Percentiles rank a stretch among this genome's conserved stretches.
phyloP scores from a whole-genome alignment of 2,888 invertebrate species.

The Scaptomyza caliginosa region DNA sequence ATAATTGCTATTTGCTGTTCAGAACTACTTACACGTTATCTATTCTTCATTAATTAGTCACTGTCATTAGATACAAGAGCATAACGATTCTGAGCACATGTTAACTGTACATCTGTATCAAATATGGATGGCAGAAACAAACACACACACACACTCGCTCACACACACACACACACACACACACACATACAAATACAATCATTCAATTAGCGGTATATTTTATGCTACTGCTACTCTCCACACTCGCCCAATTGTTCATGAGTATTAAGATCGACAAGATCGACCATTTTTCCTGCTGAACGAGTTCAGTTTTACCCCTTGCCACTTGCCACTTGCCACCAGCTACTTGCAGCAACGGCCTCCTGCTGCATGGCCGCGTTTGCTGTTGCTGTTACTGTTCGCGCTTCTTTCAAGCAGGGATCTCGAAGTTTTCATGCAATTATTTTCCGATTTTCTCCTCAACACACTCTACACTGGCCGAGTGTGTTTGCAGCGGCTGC shows the following conservation, averaged over 20 bases:
- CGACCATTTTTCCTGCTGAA: slow-evolving; percentile 64
- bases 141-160: slow-evolving; percentile 32
- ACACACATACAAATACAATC: slow-evolving; percentile 30
- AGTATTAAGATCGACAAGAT: slow-evolving; percentile 56
- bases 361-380: slow-evolving; percentile 54
- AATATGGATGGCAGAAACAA: slow-evolving; percentile 26
- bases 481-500: slow-evolving; percentile 54
- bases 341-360: background rate
- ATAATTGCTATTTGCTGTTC: too few species aligned
- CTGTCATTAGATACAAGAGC: background rate
- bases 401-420: slow-evolving; percentile 65
- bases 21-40: background rate
- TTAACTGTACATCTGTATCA: slow-evolving; percentile 45
- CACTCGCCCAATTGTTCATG: slow-evolving; percentile 17
- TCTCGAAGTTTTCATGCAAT: slow-evolving; percentile 71
- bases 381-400: slow-evolving; percentile 60
- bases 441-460: slow-evolving; percentile 78
- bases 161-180: slow-evolving; percentile 6
- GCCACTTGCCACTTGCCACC: background rate
- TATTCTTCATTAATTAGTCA: slow-evolving; percentile 16
- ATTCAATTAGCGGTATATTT: slow-evolving; percentile 70
- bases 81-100: slow-evolving; percentile 1
- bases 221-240: slow-evolving; percentile 3
- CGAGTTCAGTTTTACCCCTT: slow-evolving; percentile 53
- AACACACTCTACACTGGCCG: too few species aligned